phyloP scores from a whole-genome alignment of 2,113 vertebrate species.

The Mirza zaza region DNA sequence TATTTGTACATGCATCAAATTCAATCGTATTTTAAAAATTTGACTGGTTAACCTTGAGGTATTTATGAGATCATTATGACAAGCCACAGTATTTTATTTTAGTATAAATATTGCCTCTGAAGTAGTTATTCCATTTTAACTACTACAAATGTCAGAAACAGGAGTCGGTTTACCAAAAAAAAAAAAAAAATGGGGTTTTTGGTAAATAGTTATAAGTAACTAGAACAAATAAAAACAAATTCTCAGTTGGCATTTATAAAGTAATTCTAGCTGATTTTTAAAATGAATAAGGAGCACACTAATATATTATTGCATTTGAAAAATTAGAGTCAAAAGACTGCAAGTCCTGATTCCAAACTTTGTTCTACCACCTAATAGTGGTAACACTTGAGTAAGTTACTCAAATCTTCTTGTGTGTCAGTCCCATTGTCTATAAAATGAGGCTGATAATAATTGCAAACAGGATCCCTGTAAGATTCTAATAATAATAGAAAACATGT shows the following conservation, averaged over 20 bases:
- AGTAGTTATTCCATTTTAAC: not conserved
- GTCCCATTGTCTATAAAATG: not conserved
- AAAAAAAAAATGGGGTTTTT: not conserved
- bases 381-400: not conserved
- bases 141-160: not conserved
- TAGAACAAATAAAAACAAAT: constrained; percentile 23
- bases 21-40: constrained; percentile 5
- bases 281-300: not conserved
- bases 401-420: not conserved
- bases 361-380: not conserved
- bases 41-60: not conserved
- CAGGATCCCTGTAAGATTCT: not conserved
- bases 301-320: not conserved
- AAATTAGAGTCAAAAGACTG: not conserved
- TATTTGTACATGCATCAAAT: constrained; percentile 29
- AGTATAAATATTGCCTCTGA: not conserved
- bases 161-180: not conserved
- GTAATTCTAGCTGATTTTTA: not conserved
- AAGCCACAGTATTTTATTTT: constrained; percentile 31
- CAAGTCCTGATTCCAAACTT: not conserved
- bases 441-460: not conserved
- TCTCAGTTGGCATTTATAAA: not conserved
- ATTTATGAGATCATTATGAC: not conserved
- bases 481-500: constrained; percentile 19
- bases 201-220: not conserved